phyloP scores from a whole-genome alignment of 1,140 invertebrate species.

The Rhyzopertha dominica region DNA sequence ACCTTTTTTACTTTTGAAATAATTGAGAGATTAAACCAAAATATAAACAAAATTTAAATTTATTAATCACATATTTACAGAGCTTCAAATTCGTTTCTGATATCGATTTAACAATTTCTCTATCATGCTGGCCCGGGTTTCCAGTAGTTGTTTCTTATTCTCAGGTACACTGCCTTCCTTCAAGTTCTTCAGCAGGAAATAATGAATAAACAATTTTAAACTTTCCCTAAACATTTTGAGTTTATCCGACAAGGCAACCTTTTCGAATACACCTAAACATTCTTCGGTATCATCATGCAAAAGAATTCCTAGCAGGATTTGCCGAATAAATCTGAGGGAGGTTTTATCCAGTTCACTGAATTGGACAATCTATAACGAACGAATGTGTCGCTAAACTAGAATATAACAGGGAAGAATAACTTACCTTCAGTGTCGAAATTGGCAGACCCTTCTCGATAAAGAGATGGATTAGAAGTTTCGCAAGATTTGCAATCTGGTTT shows the following conservation, averaged over 20 bases:
- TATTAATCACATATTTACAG: too few relatives aligned
- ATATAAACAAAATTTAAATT: too few relatives aligned
- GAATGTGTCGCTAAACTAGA: neutral
- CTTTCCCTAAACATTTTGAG: conserved; percentile 70
- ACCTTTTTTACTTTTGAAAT: too few relatives aligned
- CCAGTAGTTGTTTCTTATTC: conserved; percentile 50
- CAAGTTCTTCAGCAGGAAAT: conserved; percentile 67
- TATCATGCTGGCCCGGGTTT: conserved; percentile 50
- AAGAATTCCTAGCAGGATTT: conserved; percentile 65
- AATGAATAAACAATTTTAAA: conserved; percentile 70
- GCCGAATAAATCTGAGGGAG: conserved; percentile 64
- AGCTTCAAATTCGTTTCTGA: too few relatives aligned
- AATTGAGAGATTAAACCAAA: too few relatives aligned
- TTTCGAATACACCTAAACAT: conserved; percentile 59
- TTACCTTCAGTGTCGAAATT: conserved; percentile 82
- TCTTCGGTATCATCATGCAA: conserved; percentile 55
- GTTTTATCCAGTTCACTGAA: conserved; percentile 72
- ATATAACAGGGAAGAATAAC: neutral
- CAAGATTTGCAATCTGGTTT: conserved; percentile 68
- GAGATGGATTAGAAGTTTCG: conserved; percentile 74
- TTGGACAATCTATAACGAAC: conserved; percentile 61
- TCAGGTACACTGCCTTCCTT: conserved; percentile 48
- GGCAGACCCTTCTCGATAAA: conserved; percentile 72
- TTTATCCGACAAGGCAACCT: conserved; percentile 60
- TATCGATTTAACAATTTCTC: conserved; percentile 55